These are phyloP conservation scores for Drosophila serrata DNA, from an alignment of 1,140 invertebrate species.

Conservation along the genomic window DNA sequence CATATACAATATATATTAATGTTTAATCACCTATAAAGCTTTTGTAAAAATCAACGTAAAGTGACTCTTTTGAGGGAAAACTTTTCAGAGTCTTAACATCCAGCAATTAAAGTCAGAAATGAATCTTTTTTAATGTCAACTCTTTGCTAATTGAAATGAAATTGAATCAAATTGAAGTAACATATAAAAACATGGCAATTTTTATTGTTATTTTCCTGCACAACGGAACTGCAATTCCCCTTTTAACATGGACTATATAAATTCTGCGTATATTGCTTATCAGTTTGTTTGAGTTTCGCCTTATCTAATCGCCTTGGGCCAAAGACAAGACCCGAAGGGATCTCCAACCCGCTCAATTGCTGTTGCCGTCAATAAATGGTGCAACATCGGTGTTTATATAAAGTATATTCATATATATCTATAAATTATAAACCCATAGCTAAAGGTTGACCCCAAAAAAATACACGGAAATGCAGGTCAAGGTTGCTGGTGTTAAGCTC, in stretches of 20 bases:
- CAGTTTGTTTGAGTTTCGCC: constrained; percentile 62
- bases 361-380: constrained; percentile 47
- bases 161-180: neutral
- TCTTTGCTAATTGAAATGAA: too few species aligned
- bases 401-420: neutral
- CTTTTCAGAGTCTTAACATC: neutral
- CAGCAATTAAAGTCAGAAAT: neutral
- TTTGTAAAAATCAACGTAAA: too few species aligned
- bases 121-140: neutral
- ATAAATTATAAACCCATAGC: constrained; percentile 1
- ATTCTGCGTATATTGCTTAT: constrained; percentile 76
- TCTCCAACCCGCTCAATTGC: constrained; percentile 20
- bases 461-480: constrained; percentile 29
- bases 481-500: constrained; percentile 10
- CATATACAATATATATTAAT: neutral
- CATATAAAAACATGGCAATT: neutral
- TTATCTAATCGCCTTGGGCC: constrained; percentile 58
- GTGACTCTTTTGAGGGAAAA: neutral
- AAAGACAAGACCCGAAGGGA: constrained; percentile 35
- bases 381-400: constrained; percentile 14
- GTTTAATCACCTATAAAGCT: too few species aligned
- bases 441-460: constrained; percentile 18
- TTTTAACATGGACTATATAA: constrained; percentile 6
- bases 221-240: constrained; percentile 5
- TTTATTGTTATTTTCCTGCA: constrained; percentile 1